Conservation (phyloP, 2,113 vertebrate species). For the Triplophysa rosa region DNA sequence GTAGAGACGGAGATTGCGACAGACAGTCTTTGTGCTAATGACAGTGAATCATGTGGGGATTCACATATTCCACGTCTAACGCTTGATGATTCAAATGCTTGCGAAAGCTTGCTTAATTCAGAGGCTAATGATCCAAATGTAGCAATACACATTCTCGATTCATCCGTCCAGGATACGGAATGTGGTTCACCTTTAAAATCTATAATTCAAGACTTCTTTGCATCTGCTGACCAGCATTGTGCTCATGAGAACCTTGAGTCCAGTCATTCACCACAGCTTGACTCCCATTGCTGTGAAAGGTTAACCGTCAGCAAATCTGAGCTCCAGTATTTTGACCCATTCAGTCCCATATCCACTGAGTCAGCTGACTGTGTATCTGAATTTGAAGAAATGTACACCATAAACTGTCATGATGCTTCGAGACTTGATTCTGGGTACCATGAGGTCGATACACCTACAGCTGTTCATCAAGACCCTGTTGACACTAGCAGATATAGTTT, state of each 20-base stretch:
- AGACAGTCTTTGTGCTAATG: not conserved
- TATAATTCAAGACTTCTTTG: slow-evolving; percentile 40
- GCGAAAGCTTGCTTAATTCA: not conserved
- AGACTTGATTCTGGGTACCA: slow-evolving; percentile 55
- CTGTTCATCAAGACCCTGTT: slow-evolving; percentile 26
- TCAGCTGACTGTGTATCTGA: not conserved
- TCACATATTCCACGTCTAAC: not conserved
- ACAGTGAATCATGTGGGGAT: not conserved
- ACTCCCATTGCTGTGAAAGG: not conserved
- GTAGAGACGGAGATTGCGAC: not conserved
- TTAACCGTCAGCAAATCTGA: slow-evolving; percentile 11
- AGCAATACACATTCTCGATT: not conserved
- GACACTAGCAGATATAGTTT: not conserved
- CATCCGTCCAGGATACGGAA: not conserved
- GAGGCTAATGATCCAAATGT: slow-evolving; percentile 11
- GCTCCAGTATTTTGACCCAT: slow-evolving; percentile 30
- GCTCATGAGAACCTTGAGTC: slow-evolving; percentile 28
- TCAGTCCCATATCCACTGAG: slow-evolving; percentile 16
- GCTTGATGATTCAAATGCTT: not conserved
- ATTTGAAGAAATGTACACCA: slow-evolving; percentile 9
- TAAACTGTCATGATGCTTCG: slow-evolving; percentile 7
- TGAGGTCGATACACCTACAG: slow-evolving; percentile 38
- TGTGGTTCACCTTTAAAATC: not conserved
- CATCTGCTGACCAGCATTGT: slow-evolving; percentile 40
- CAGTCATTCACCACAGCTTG: slow-evolving; percentile 16